Percentiles rank a stretch among this genome's conserved stretches.
These are phyloP conservation scores for Taeniopygia guttata DNA, from an alignment of 2,797 vertebrate species.

Conservation along the genomic window DNA sequence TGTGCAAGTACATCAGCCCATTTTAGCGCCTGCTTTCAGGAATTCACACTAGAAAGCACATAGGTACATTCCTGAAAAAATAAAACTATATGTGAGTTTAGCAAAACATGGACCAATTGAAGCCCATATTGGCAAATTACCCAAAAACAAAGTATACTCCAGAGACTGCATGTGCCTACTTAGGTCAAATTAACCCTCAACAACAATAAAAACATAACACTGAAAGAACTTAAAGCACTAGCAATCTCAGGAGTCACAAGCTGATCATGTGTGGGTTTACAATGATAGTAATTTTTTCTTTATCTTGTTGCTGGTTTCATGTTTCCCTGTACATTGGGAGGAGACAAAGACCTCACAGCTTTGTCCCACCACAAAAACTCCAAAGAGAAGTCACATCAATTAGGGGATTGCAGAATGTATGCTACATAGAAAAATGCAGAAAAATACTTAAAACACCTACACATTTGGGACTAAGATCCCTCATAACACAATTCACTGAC, in stretches of 20 bases:
- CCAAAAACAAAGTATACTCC: constrained; percentile 6
- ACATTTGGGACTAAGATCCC: not conserved
- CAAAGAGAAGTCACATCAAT: not conserved
- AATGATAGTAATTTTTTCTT: not conserved
- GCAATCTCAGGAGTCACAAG: not conserved
- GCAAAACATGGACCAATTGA: not conserved
- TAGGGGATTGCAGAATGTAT: not conserved
- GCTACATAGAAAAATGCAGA: not conserved
- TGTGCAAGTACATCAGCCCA: not conserved
- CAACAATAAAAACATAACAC: constrained; percentile 31
- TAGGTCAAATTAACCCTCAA: constrained; percentile 43
- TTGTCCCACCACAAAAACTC: not conserved
- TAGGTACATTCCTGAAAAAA: not conserved
- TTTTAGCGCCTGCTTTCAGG: not conserved
- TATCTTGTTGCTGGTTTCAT: not conserved
- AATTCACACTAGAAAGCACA: not conserved
- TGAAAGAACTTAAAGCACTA: not conserved
- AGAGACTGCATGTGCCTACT: not conserved
- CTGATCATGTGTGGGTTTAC: not conserved
- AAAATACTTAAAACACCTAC: not conserved
- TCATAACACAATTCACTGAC: not conserved
- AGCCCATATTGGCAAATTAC: not conserved
- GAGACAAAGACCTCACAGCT: not conserved
- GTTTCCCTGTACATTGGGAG: not conserved
- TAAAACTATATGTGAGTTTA: not conserved